Conservation (phyloP, 2,888 invertebrate species). For the Sesia bembeciformis region DNA sequence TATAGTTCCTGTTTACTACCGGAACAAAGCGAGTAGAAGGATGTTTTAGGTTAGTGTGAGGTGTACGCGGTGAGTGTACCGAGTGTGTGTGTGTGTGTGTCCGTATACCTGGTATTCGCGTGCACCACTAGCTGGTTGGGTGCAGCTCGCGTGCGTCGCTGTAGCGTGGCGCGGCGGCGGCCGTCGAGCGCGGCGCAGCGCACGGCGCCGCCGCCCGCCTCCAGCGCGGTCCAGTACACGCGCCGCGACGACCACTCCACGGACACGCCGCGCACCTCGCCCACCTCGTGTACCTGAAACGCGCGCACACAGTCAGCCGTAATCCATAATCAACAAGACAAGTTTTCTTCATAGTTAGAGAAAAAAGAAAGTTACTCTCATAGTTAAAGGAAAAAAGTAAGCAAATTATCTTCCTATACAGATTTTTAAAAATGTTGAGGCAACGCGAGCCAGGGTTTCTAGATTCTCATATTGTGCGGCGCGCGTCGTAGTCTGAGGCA, state of each 20-base stretch:
- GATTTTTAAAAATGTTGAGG: too few species aligned
- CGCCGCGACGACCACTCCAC: conserved; percentile 80
- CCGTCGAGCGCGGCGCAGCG: conserved; percentile 74
- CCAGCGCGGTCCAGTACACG: conserved; percentile 80
- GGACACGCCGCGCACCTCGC: conserved; percentile 82
- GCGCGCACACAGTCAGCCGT: too few species aligned
- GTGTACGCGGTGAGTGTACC: neutral
- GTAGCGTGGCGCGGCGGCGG: conserved; percentile 67
- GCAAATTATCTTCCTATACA: too few species aligned
- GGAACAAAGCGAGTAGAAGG: neutral
- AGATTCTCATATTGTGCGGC: too few species aligned
- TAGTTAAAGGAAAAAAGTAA: too few species aligned
- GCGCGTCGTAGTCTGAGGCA: too few species aligned
- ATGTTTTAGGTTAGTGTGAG: neutral
- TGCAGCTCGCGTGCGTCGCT: conserved; percentile 67
- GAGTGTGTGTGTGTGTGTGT: neutral
- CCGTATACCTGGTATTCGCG: conserved; percentile 70
- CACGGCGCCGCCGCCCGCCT: conserved; percentile 34
- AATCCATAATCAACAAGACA: too few species aligned
- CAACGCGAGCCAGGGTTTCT: too few species aligned
- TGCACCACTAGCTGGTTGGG: conserved; percentile 82
- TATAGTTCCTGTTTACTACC: neutral
- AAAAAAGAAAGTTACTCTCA: too few species aligned
- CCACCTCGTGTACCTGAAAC: conserved; percentile 62
- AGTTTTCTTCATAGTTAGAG: too few species aligned